These are phyloP conservation scores for Cygnus buccinator DNA, from an alignment of 2,113 vertebrate genomes.

Conservation along the genomic window DNA sequence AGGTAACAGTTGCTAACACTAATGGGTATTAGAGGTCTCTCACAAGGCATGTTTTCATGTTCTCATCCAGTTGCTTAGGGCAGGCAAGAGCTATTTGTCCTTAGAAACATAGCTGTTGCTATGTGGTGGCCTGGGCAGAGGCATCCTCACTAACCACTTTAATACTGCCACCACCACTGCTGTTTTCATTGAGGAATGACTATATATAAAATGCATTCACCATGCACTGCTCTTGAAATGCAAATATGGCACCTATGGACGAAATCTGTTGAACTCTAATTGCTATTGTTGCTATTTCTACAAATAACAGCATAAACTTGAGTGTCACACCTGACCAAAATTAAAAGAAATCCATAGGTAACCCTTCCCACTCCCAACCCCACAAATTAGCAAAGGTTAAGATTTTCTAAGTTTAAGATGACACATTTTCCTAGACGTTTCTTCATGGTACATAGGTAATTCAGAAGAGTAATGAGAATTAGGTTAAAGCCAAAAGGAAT, in stretches of 20 bases:
- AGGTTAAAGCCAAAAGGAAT: not conserved
- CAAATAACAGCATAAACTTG: constrained; percentile 61
- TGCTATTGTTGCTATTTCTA: constrained; percentile 31
- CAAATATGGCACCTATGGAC: constrained; percentile 72
- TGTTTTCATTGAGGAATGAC: constrained; percentile 59
- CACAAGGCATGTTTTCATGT: constrained; percentile 82
- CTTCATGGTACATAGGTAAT: not conserved
- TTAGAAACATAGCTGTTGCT: constrained; percentile 84
- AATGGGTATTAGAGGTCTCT: constrained; percentile 87
- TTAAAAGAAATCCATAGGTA: constrained; percentile 60
- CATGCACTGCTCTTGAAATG: constrained; percentile 62
- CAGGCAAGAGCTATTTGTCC: constrained; percentile 78
- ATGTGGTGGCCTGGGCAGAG: constrained; percentile 76
- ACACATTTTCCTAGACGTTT: not conserved
- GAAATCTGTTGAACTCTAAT: constrained; percentile 66
- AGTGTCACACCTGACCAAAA: constrained; percentile 57
- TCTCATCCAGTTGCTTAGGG: constrained; percentile 78
- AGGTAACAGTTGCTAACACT: constrained; percentile 90
- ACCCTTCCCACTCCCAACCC: not conserved
- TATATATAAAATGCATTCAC: constrained; percentile 63
- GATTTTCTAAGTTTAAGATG: constrained; percentile 33
- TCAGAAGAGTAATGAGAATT: not conserved
- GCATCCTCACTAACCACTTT: constrained; percentile 71
- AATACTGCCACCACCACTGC: constrained; percentile 50
- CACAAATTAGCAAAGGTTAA: constrained; percentile 13